Evolutionary conservation across 2,888 invertebrate genomes (phyloP), one percentile per base, ranked within the genome.

Genomic region (Synergus umbraculus): DNA sequence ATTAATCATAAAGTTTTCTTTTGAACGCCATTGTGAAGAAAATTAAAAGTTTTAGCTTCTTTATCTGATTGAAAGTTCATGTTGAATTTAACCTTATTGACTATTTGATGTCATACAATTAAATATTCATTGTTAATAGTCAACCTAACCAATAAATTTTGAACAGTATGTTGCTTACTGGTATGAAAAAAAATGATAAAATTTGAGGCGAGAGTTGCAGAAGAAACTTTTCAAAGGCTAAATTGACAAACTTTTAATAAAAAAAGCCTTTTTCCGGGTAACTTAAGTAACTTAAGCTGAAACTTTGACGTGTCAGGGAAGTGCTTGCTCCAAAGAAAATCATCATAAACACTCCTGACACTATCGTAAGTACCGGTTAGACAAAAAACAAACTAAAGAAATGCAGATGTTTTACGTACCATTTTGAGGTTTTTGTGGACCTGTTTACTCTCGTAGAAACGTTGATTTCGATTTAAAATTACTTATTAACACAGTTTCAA

Each of bases 231-330:
- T 22, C 3, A 12, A 60, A 29, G 60, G 22, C 5, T 22, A 22
- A 60, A 60, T 18, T 60, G 8, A 18, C 3, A 60, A 60, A 10
- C 4, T 46, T 60, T 4, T 60, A 60, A 60, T 22, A 60, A 22
- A 29, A 29, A 49, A 29, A 15, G 22, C 3, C 29, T 15, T 29
- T 69, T 22, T 10, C 10, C 10, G 12, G 9, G 12, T 4, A 60
- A 22, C 12, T 22, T 22, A 13, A 46, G 46, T 46, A 22, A 60
- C 22, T 22, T 22, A 54, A 41, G 37, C 29, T 5, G 37, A 15
- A 37, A 37, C 37, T 73, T 73, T 73, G 73, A 73, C 73, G 73
- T 73, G 54, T 73, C 73, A 73, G 29, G 9, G 37, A 49, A 49
- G 9, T 54, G n/a, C 54, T 73, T 73, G 4, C 10, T 60, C 7